Conservation (phyloP, 2,797 vertebrate species). For the Pitangus sulphuratus region DNA sequence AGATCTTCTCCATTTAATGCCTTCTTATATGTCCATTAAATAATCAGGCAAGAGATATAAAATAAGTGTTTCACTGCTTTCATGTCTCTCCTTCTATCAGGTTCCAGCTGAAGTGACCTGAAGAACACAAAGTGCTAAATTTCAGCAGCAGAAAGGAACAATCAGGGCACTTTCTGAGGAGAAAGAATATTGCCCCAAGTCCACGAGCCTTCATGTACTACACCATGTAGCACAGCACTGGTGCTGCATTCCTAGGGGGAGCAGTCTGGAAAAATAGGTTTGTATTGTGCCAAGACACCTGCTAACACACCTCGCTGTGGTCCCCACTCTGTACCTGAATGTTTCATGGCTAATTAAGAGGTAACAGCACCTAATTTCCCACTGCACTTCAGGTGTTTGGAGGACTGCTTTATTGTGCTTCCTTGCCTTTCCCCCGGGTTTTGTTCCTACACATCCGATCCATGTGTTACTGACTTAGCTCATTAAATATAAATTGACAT, state of each 20-base stretch:
- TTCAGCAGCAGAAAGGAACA: not conserved
- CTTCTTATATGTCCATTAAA: not conserved
- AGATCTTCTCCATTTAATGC: not conserved
- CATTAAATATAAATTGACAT: constrained; percentile 36
- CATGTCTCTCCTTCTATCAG: not conserved
- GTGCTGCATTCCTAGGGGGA: not conserved
- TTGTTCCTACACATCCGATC: constrained; percentile 40
- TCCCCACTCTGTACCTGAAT: not conserved
- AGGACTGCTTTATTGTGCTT: constrained; percentile 4
- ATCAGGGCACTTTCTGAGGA: not conserved
- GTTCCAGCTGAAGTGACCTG: not conserved
- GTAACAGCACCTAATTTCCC: constrained; percentile 29
- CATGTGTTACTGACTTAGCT: constrained; percentile 17
- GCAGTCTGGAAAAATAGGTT: not conserved
- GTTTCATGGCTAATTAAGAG: constrained; percentile 54
- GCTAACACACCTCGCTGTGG: not conserved
- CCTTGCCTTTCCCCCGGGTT: constrained; percentile 14
- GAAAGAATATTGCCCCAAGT: not conserved
- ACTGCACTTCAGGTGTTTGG: not conserved
- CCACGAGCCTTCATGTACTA: not conserved
- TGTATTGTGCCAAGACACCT: not conserved
- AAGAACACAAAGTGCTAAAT: not conserved
- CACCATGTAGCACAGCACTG: not conserved
- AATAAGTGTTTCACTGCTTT: not conserved
- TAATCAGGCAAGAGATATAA: not conserved